Evolutionary conservation across 2,888 invertebrate genomes (phyloP), one percentile per base, ranked within the genome.

Genomic region (Esperia sulphurella): DNA sequence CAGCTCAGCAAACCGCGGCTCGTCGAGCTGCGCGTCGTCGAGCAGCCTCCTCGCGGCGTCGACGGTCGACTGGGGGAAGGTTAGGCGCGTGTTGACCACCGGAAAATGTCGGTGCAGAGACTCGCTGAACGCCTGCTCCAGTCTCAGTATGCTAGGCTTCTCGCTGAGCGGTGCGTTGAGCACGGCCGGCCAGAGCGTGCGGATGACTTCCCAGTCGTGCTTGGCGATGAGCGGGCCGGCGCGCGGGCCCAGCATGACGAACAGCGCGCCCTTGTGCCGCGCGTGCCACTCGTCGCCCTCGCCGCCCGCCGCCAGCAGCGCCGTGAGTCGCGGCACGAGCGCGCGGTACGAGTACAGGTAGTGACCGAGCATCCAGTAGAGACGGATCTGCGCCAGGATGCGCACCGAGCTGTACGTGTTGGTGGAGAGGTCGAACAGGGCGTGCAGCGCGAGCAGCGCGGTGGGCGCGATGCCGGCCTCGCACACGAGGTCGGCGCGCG

Each of bases 141-240:
- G 89, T 86, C 83, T 84, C 43, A 95, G 92, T 45, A 97, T 94
- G 39, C 94, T 95, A 0, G 94, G 94, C 71, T 97, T 97, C 70
- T 98, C 97, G 2, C 96, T 96, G 43, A 96, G 93, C 54, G 94
- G 93, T 0, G 96, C 94, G 49, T 91, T 90, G 0, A 97, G 87
- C 14, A 98, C 71, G 1, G 94, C 92, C 0, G 96, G 95, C 96
- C 97, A 97, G 0, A 97, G 75, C 28, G 91, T 82, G 37, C 90
- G 79, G 13, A 95, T 85, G 3, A 93, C 91, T 7, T 92, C 87
- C 96, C 97, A 98, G 72, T 96, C 94, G 55, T 94, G 93, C 62
- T 94, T 92, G 8, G 93, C 91, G 1, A 94, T 79, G 7, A 97
- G 79, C 0, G 94, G 92, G 3, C 91, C 90, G 8, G 88, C 80